Percentiles rank a stretch among this genome's conserved stretches.
phyloP scores from a whole-genome alignment of 2,888 invertebrate species.

The Eurytoma californica region DNA sequence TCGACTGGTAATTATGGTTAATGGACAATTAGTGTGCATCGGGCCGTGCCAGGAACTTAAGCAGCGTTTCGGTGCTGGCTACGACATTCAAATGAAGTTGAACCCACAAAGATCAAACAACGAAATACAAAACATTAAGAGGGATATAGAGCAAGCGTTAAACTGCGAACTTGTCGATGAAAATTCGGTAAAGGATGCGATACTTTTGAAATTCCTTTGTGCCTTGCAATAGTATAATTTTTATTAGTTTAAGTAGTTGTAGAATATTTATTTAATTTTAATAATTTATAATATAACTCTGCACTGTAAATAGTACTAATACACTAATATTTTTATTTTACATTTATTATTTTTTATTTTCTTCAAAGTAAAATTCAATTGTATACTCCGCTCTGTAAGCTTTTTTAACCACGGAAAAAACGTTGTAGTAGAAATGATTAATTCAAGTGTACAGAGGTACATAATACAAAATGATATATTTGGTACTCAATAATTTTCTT shows the following conservation, averaged over 20 bases:
- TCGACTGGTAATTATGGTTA: constrained; percentile 86
- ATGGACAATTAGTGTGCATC: constrained; percentile 84
- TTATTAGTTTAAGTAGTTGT: not conserved
- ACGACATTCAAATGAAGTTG: constrained; percentile 78
- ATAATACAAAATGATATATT: no score
- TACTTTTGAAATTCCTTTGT: not conserved
- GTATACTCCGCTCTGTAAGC: no score
- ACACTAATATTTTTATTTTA: no score
- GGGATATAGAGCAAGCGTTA: constrained; percentile 77
- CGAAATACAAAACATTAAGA: constrained; percentile 75
- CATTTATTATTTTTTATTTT: no score
- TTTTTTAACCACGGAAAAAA: no score
- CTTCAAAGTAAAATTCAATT: no score
- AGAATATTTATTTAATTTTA: not conserved
- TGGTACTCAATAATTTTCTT: no score
- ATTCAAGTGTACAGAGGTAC: no score
- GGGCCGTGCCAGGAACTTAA: constrained; percentile 85
- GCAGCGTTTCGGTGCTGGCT: constrained; percentile 83
- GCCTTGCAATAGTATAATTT: not conserved
- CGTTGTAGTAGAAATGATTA: no score
- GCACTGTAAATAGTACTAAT: no score
- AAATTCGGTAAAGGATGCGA: constrained; percentile 78
- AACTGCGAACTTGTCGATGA: constrained; percentile 82
- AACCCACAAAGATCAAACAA: constrained; percentile 62
- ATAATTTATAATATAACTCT: not conserved